A percentile compares a stretch with the other conserved stretches of the same genome.
phyloP scores from a whole-genome alignment of 2,113 vertebrate species.

The Mormyrus lacerda region DNA sequence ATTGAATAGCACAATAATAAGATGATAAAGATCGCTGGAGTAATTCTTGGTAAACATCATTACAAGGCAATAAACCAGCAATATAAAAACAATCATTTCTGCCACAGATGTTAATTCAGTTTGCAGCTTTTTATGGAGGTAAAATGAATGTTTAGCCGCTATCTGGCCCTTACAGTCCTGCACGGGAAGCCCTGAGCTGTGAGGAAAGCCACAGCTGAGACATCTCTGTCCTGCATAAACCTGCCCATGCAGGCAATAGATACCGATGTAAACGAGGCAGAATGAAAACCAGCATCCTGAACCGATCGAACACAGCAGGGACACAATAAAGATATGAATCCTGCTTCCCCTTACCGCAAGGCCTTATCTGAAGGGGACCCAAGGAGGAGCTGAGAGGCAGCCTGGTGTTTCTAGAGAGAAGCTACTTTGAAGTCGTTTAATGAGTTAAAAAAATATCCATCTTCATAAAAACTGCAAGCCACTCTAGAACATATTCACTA shows the following conservation, averaged over 20 bases:
- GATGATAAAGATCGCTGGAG: not conserved
- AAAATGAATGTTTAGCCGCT: not conserved
- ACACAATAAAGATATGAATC: slow-evolving; percentile 62
- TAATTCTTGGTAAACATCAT: slow-evolving; percentile 12
- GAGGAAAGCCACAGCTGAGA: slow-evolving; percentile 24
- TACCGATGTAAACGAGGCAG: not conserved
- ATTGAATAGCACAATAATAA: not conserved
- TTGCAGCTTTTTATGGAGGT: slow-evolving; percentile 3
- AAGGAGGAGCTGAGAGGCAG: not conserved
- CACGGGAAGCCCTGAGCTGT: not conserved
- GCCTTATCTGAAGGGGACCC: not conserved
- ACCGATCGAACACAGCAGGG: slow-evolving; percentile 54
- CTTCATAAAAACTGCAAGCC: not conserved
- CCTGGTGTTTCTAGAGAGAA: not conserved
- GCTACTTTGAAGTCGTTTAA: not conserved
- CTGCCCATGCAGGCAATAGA: slow-evolving; percentile 40
- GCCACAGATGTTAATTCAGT: not conserved
- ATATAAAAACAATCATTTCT: slow-evolving; percentile 20
- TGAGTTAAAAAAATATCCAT: not conserved
- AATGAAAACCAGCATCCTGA: slow-evolving; percentile 20
- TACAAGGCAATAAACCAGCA: slow-evolving; percentile 17
- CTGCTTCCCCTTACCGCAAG: slow-evolving; percentile 41
- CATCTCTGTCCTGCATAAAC: slow-evolving; percentile 19
- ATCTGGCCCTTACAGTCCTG: slow-evolving; percentile 19
- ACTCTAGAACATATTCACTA: not conserved